Evolutionary conservation across 2,113 vertebrate species (phyloP).

Genomic region (Gymnarchus niloticus): DNA sequence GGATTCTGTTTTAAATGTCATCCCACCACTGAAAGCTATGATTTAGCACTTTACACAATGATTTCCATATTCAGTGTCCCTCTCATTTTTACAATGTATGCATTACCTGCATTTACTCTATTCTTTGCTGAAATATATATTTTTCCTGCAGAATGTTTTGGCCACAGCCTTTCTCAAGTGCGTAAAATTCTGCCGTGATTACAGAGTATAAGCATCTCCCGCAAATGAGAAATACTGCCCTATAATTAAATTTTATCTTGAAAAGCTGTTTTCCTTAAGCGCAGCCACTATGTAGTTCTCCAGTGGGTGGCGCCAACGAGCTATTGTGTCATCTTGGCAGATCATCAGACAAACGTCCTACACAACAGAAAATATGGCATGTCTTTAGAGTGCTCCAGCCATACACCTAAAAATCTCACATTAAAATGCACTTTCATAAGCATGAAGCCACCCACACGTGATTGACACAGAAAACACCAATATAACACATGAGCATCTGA

Average conservation of each 20-base stretch:
- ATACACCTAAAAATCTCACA: not conserved
- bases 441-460: not conserved
- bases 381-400: not conserved
- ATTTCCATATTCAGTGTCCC: not conserved
- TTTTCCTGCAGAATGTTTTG: constrained; percentile 3
- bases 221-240: not conserved
- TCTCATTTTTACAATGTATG: not conserved
- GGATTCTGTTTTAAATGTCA: not conserved
- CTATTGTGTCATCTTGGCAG: not conserved
- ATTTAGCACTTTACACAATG: not conserved
- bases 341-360: not conserved
- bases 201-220: not conserved
- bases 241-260: not conserved
- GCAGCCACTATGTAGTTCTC: not conserved
- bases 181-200: not conserved
- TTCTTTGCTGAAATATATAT: not conserved
- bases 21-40: not conserved
- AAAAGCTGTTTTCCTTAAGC: not conserved
- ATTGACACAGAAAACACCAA: not conserved
- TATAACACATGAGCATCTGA: not conserved
- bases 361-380: not conserved
- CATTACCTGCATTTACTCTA: not conserved
- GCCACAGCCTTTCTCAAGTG: not conserved
- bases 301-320: constrained; percentile 5
- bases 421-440: constrained; percentile 10